Percentiles rank a stretch among this genome's conserved stretches.
Evolutionary conservation across 2,113 vertebrate species (phyloP).

Genomic region (Suncus etruscus): DNA sequence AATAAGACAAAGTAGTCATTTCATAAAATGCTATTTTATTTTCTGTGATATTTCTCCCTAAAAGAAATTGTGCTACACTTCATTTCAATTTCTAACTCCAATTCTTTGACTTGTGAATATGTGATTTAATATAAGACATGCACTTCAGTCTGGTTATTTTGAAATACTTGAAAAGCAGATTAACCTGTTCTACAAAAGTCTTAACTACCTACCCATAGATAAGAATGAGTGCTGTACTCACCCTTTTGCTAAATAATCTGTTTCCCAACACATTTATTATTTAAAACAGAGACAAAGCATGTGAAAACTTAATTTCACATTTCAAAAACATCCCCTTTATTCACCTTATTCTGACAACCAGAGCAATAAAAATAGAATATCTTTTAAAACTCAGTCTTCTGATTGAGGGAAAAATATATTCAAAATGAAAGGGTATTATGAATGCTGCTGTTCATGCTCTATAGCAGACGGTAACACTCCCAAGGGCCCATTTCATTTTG

Average conservation of each 20-base stretch:
- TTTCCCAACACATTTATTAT: conserved; percentile 15
- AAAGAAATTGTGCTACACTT: not conserved
- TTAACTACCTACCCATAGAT: conserved; percentile 25
- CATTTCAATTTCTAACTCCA: not conserved
- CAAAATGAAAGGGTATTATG: conserved; percentile 6
- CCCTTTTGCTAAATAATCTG: conserved; percentile 38
- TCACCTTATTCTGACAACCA: conserved; percentile 46
- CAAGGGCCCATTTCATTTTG: conserved; percentile 1
- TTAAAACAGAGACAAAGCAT: conserved; percentile 25
- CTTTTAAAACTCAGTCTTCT: conserved; percentile 36
- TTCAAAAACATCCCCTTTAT: not conserved
- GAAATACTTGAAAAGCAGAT: conserved; percentile 53
- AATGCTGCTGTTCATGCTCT: not conserved
- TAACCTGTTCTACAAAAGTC: conserved; percentile 66
- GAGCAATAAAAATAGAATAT: conserved; percentile 18
- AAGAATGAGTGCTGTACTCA: conserved; percentile 23
- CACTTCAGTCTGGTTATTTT: conserved; percentile 27
- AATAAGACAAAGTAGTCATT: not conserved
- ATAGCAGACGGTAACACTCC: not conserved
- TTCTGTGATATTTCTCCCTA: not conserved
- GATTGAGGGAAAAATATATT: not conserved
- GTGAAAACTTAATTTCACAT: conserved; percentile 43
- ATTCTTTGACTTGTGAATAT: not conserved
- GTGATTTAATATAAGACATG: not conserved
- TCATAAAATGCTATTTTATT: not conserved